Evolutionary conservation across 2,888 invertebrate species (phyloP).

Genomic region (Schizaphis graminum): DNA sequence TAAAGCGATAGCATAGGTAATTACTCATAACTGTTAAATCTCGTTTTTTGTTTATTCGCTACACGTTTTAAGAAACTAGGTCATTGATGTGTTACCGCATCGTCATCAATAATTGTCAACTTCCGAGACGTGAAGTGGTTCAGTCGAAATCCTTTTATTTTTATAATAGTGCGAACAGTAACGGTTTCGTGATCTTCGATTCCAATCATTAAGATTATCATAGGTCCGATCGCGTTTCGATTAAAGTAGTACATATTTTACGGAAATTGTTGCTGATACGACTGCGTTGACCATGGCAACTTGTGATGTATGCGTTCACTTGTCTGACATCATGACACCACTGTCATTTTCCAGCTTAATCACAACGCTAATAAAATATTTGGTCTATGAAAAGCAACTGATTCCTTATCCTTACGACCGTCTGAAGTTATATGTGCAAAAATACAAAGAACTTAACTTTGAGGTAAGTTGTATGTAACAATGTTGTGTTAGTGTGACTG

Average conservation of each 20-base stretch:
- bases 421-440: constrained; percentile 69
- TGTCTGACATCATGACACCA: constrained; percentile 71
- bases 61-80: not conserved
- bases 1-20: not conserved
- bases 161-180: not conserved
- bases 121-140: not conserved
- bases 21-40: not conserved
- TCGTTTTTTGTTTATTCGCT: not conserved
- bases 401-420: constrained; percentile 71
- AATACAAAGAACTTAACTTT: constrained; percentile 68
- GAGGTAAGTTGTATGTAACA: constrained; percentile 10
- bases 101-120: not conserved
- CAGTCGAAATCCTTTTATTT: not conserved
- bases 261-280: not conserved
- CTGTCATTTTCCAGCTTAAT: constrained; percentile 71
- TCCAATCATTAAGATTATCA: not conserved
- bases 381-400: constrained; percentile 72
- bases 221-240: not conserved
- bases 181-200: not conserved
- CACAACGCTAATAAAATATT: constrained; percentile 71
- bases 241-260: not conserved
- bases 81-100: not conserved
- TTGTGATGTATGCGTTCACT: constrained; percentile 68
- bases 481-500: not conserved
- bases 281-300: not conserved